Evolutionary conservation across 2,797 vertebrate genomes (phyloP).

Genomic region (Pseudochirops cupreus): DNA sequence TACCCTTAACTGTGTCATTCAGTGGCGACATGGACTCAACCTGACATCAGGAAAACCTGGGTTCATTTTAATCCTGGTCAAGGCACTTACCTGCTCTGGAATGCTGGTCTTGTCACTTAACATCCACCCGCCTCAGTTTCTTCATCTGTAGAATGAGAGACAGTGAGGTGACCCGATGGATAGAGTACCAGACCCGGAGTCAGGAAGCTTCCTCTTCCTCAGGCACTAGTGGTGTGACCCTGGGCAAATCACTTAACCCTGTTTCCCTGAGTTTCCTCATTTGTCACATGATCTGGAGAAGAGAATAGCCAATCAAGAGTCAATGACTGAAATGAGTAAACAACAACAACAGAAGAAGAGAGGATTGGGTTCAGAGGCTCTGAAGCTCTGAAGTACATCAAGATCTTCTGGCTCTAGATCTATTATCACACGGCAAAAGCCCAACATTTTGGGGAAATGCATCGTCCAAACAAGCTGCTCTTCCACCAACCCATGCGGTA

Average conservation of each 20-base stretch:
- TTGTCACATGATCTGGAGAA: too few species aligned
- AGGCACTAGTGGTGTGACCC: not conserved
- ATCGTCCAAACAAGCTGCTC: not conserved
- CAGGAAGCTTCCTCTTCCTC: too few species aligned
- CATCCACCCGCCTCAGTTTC: not conserved
- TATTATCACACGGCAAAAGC: not conserved
- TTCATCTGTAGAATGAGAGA: not conserved
- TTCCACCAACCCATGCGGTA: not conserved
- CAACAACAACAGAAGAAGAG: not conserved
- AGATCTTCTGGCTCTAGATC: not conserved
- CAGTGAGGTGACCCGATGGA: too few species aligned
- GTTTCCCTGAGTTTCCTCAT: too few species aligned
- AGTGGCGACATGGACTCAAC: not conserved
- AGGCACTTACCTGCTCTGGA: not conserved
- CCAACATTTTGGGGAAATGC: not conserved
- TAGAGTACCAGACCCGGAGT: too few species aligned
- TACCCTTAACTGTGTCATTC: not conserved
- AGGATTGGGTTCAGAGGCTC: not conserved
- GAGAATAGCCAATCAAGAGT: not conserved
- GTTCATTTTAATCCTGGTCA: not conserved
- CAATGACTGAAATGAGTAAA: not conserved
- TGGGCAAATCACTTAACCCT: too few species aligned
- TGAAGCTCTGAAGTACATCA: not conserved
- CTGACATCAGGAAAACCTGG: not conserved
- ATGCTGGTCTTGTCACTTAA: not conserved